Conservation (phyloP, 2,113 vertebrate species). For the Neodontobutis hainanensis region DNA sequence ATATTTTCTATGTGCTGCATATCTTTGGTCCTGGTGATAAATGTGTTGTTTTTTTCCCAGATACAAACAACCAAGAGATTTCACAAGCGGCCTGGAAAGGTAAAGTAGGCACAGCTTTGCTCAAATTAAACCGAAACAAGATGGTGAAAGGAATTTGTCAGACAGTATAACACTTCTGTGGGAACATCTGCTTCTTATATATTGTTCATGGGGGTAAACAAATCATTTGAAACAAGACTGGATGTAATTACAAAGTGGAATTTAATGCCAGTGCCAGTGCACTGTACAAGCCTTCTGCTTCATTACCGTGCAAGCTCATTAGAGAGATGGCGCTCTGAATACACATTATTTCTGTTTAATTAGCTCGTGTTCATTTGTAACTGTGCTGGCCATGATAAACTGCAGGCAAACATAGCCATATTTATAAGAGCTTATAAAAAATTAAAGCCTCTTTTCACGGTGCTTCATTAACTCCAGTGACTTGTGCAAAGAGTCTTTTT, state of each 20-base stretch:
- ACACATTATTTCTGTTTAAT: background rate
- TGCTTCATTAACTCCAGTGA: too few relatives aligned
- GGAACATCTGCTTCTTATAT: constrained; percentile 73
- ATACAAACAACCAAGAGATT: constrained; percentile 65
- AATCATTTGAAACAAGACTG: constrained; percentile 45
- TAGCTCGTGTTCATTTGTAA: too few relatives aligned
- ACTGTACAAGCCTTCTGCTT: constrained; percentile 18
- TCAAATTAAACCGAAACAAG: constrained; percentile 33
- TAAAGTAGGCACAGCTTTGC: constrained; percentile 78
- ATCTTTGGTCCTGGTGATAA: constrained; percentile 10
- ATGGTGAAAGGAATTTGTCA: constrained; percentile 34
- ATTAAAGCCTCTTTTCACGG: too few relatives aligned
- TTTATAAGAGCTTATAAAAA: too few relatives aligned
- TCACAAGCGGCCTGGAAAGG: constrained; percentile 94
- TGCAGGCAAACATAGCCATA: too few relatives aligned
- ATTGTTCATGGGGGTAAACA: constrained; percentile 61
- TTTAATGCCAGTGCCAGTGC: constrained; percentile 35
- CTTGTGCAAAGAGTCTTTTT: too few relatives aligned
- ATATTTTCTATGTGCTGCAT: constrained; percentile 4
- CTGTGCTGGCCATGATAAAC: too few relatives aligned
- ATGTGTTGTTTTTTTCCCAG: constrained; percentile 61
- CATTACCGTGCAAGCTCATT: constrained; percentile 24
- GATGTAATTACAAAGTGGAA: constrained; percentile 50
- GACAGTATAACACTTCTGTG: constrained; percentile 34
- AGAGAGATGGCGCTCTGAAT: background rate